Percentiles rank a stretch among this genome's conserved stretches.
phyloP scores from a whole-genome alignment of 2,888 invertebrate species.

The Macrophya alboannulata region DNA sequence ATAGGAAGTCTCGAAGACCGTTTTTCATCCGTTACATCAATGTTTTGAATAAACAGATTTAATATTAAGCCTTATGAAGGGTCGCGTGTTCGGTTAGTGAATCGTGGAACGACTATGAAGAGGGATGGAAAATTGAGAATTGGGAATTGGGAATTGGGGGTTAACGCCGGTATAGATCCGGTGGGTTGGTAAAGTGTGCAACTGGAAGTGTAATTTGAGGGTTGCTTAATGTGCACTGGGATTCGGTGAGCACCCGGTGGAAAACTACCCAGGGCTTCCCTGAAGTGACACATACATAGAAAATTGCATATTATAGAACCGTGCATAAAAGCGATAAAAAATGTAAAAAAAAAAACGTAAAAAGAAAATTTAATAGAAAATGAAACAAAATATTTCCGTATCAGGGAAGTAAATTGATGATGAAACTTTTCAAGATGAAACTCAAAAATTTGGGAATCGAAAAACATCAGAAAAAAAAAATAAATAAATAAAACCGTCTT shows the following conservation, averaged over 20 bases:
- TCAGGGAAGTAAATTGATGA: background rate
- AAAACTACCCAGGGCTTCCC: slow-evolving; percentile 29
- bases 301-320: background rate
- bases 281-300: background rate
- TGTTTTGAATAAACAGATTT: background rate
- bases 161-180: slow-evolving; percentile 31
- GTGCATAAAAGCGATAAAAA: background rate
- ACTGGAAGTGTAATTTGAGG: slow-evolving; percentile 54
- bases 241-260: slow-evolving; percentile 18
- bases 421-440: background rate
- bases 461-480: too few species aligned
- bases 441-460: background rate
- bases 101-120: slow-evolving; percentile 13
- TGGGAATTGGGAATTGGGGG: slow-evolving; percentile 43
- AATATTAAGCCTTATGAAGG: background rate
- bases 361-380: too few species aligned
- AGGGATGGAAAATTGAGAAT: slow-evolving; percentile 21
- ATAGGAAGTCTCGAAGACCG: background rate
- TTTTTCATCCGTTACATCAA: background rate
- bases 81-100: slow-evolving; percentile 26
- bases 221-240: slow-evolving; percentile 22
- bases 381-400: background rate
- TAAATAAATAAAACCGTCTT: too few species aligned
- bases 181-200: slow-evolving; percentile 30
- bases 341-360: background rate